phyloP scores from a whole-genome alignment of 2,888 invertebrate genomes.

The Villa cingulata region DNA sequence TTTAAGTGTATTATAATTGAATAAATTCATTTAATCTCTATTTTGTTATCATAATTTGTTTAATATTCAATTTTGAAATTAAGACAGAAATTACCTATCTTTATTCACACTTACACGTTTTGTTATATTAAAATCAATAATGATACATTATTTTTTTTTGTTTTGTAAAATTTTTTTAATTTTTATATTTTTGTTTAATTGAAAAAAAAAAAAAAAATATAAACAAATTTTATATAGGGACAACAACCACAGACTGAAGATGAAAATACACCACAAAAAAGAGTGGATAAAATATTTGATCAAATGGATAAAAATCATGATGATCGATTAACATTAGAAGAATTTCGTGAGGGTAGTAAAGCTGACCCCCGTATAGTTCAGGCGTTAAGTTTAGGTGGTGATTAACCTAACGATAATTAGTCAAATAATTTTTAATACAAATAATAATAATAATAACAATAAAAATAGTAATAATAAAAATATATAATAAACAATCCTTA shows the following conservation, averaged over 20 bases:
- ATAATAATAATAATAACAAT: not conserved
- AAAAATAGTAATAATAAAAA: not conserved
- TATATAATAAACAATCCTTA: not conserved
- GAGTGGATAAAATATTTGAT: conserved; percentile 97
- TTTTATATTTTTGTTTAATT: too few relatives aligned
- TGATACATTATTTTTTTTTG: too few relatives aligned
- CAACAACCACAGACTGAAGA: conserved; percentile 79
- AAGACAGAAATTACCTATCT: too few relatives aligned
- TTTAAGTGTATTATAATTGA: too few relatives aligned
- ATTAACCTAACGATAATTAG: conserved; percentile 36
- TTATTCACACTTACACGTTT: too few relatives aligned
- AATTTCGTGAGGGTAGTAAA: conserved; percentile 95
- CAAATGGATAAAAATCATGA: conserved; percentile 99
- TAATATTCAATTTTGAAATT: too few relatives aligned
- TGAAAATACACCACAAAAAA: conserved; percentile 85
- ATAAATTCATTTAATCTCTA: too few relatives aligned
- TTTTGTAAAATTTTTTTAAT: too few relatives aligned
- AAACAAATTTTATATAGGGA: conserved; percentile 44
- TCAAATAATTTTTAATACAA: not conserved
- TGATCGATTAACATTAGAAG: conserved; percentile 87
- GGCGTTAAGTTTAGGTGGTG: conserved; percentile 74
- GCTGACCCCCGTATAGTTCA: conserved; percentile 97
- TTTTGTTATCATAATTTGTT: too few relatives aligned
- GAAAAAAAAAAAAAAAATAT: too few relatives aligned
- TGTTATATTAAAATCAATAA: too few relatives aligned